Percentiles rank a stretch among this genome's conserved stretches.
Conservation (phyloP, 2,797 vertebrate genomes). For the Monodelphis domestica region DNA sequence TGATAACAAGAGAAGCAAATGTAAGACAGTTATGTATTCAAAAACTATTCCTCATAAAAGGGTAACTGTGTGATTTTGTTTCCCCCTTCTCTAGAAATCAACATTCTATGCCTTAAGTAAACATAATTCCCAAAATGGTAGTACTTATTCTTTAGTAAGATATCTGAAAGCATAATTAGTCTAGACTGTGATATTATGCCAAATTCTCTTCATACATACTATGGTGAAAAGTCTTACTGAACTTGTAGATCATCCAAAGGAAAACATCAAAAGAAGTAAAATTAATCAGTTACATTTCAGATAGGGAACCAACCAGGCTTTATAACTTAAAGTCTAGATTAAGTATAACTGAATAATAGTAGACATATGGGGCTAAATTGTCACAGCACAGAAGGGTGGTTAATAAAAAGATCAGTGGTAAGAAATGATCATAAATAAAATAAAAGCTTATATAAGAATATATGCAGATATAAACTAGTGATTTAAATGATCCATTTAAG, state of each 20-base stretch:
- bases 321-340: not conserved
- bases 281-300: not conserved
- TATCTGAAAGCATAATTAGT: conserved; percentile 1
- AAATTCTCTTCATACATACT: not conserved
- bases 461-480: not conserved
- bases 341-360: not conserved
- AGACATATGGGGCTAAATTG: not conserved
- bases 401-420: not conserved
- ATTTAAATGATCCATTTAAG: not conserved
- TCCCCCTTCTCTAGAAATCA: not conserved
- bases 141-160: not conserved
- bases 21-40: not conserved
- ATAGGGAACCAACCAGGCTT: no score
- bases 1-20: conserved; percentile 24
- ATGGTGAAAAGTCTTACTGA: not conserved
- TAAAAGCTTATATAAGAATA: not conserved
- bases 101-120: conserved; percentile 21
- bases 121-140: conserved; percentile 9
- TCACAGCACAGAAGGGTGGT: not conserved
- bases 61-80: not conserved
- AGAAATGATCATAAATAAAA: not conserved
- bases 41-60: conserved; percentile 47
- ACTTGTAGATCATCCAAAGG: not conserved
- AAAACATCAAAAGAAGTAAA: conserved; percentile 21
- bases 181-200: conserved; percentile 7